Conservation (phyloP, 2,113 vertebrate species). For the Suricata suricatta region DNA sequence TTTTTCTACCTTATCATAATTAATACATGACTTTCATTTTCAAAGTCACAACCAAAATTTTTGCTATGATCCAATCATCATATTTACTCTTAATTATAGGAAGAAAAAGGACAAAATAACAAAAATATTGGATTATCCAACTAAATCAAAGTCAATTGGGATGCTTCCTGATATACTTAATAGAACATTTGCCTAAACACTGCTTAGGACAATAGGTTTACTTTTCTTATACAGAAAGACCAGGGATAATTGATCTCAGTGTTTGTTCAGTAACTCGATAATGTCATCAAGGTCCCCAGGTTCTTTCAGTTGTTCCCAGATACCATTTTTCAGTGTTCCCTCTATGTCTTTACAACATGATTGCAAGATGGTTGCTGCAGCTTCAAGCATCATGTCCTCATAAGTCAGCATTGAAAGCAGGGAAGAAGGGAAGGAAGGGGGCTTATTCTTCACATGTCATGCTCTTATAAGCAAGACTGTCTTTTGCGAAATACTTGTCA, state of each 20-base stretch:
- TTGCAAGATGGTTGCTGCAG: neutral
- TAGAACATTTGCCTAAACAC: neutral
- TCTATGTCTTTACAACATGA: neutral
- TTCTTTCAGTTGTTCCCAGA: neutral
- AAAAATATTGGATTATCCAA: neutral
- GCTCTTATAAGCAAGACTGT: neutral
- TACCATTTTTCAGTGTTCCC: neutral
- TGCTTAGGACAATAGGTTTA: neutral
- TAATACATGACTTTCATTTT: neutral
- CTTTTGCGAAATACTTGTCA: neutral
- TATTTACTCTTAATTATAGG: neutral
- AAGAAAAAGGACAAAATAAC: neutral
- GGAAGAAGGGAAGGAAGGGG: neutral
- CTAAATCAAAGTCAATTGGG: neutral
- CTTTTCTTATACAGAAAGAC: neutral
- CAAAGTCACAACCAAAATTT: constrained; percentile 7
- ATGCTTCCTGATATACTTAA: neutral
- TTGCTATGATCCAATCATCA: neutral
- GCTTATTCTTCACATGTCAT: neutral
- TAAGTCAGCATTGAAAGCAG: constrained; percentile 1
- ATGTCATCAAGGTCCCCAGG: neutral
- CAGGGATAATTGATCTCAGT: neutral
- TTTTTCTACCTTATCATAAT: constrained; percentile 7
- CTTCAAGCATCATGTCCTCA: neutral
- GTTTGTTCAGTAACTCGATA: neutral